Evolutionary conservation across 2,113 vertebrate species (phyloP), one percentile per base, ranked within the genome.

Genomic region (Notothenia coriiceps): DNA sequence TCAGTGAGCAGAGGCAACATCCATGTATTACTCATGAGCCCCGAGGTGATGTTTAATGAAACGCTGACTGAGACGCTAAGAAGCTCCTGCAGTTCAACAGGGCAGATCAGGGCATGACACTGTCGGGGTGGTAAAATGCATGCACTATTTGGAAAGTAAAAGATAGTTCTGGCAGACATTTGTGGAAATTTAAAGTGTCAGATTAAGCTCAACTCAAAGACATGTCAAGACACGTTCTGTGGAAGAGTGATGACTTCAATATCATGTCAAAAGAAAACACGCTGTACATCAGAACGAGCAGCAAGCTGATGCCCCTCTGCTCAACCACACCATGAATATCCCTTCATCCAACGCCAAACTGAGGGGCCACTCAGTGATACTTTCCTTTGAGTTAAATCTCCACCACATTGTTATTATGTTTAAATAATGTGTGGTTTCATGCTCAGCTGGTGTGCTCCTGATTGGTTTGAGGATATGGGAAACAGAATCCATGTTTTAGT

Each of bases 31-130:
- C 66, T 70, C 54, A 72, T 51, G 25, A 64, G 11, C 52, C 86
- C 54, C 0, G 20, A 72, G 80, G 82, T 11, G 17, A 55, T 25
- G 70, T 72, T 79, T 72, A 72, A 84, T 89, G 50, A 86, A 79
- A 62, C 46, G 69, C 67, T 68, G 73, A 57, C 5, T 60, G 55
- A 70, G 43, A 54, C 29, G 46, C 52, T 43, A 10, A 54, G 57
- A 55, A 50, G 35, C 74, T 22, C n/a, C 65, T 22, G 25, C 35
- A 6, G 62, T 25, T 55, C 52, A 60, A n/a, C 33, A 2, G 46
- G 40, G 25, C 43, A 50, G 63, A 44, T 71, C 57, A 57, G 29
- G 20, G 9, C 33, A 57, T 35, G 22, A 43, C 60, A 43, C 43
- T 74, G 56, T 56, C 44, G 17, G 10, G 44, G 25, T 69, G 56